Evolutionary conservation across 1,140 invertebrate genomes (phyloP), one percentile per base, ranked within the genome.

Genomic region (Drosophila tani): DNA sequence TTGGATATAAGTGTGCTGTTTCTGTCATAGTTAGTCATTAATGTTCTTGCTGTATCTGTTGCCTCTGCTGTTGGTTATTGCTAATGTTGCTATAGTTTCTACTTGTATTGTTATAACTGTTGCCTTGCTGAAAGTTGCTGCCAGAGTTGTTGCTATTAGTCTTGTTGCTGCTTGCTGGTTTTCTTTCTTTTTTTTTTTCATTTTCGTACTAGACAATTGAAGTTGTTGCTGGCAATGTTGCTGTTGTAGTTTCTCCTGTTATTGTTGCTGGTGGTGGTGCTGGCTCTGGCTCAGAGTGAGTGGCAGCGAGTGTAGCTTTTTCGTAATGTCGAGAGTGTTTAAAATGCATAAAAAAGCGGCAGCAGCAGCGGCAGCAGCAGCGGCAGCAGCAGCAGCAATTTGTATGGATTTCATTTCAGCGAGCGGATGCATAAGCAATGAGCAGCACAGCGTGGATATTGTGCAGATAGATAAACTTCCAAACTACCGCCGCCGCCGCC

Each of bases 321-420:
- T 29, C 67, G 67, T 53, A 67, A 46, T 70, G 40, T 69, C 49
- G 40, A 55, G 49, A 68, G 67, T 70, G 67, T 70, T 70, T 70
- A 68, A 70, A 70, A 70, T 68, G 64, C 63, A 66, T 66, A 63
- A 63, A 62, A 60, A 66, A 21, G 12, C 41, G 17, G 27, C 57
- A 32, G 41, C 35, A 27, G n/a, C 56, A 45, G 12, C 41, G 17
- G 27, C 57, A 32, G 41, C 35, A 27, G n/a, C 56, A 45, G 12
- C 56, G 29, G 7, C 29, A 51, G 1, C 49, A 65, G 3, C 49
- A 29, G 35, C 66, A 66, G 67, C 67, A 68, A 53, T 70, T 70
- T 68, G 67, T 68, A 70, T 70, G 67, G 67, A 68, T 69, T 69
- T 69, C 67, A 69, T 69, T 70, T 70, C 46, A 70, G 67, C 64